A percentile compares a stretch with the other conserved stretches of the same genome.
Conservation (phyloP, 2,888 invertebrate species). For the Dromius quadrimaculatus region DNA sequence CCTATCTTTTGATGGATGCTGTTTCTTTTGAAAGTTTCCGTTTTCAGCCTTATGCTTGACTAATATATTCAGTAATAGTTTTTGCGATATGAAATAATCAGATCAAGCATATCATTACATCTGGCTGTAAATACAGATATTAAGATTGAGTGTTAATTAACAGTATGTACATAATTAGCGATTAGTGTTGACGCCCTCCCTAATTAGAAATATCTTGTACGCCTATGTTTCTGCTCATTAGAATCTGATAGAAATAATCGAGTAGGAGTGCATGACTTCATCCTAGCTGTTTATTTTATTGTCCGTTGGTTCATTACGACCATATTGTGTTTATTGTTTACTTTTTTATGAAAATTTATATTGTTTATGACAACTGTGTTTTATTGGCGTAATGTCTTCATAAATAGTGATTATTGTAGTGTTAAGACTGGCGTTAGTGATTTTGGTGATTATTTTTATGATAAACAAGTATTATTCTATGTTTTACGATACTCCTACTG, state of each 20-base stretch:
- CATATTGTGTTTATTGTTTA: conserved; percentile 42
- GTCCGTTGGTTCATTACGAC: conserved; percentile 39
- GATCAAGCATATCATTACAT: conserved; percentile 23
- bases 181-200: conserved; percentile 19
- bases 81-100: no score
- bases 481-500: conserved; percentile 22
- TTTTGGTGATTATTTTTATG: conserved; percentile 21
- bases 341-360: conserved; percentile 33
- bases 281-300: conserved; percentile 26
- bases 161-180: conserved; percentile 16
- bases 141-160: conserved; percentile 7
- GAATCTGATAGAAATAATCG: background rate
- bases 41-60: no score
- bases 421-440: conserved; percentile 36
- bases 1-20: no score
- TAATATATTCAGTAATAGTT: no score
- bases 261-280: conserved; percentile 35
- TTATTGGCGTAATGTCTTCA: conserved; percentile 41
- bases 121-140: conserved; percentile 9
- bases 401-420: conserved; percentile 36
- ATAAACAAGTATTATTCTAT: conserved; percentile 27
- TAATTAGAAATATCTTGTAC: conserved; percentile 17
- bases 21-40: no score
- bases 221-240: conserved; percentile 15
- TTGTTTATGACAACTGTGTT: conserved; percentile 34